Evolutionary conservation across 2,888 invertebrate species (phyloP).

Genomic region (Bedellia somnulentella): DNA sequence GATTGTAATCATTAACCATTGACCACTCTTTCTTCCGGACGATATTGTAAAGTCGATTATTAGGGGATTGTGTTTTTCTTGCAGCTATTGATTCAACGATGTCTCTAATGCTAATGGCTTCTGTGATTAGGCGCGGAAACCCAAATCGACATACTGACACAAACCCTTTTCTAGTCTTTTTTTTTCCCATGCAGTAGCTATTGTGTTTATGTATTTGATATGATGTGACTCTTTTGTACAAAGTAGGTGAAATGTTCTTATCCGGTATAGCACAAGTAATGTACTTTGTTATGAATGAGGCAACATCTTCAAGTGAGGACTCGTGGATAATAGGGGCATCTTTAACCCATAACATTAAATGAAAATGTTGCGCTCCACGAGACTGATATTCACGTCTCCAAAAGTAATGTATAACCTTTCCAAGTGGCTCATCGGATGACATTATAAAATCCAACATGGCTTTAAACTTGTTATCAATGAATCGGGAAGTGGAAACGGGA

Average conservation of each 20-base stretch:
- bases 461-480: conserved; percentile 17
- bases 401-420: conserved; percentile 14
- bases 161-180: conserved; percentile 11
- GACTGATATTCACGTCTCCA: conserved; percentile 17
- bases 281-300: conserved; percentile 14
- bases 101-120: conserved; percentile 6
- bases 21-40: conserved; percentile 11
- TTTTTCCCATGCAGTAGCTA: conserved; percentile 16
- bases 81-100: conserved; percentile 14
- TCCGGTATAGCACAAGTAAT: conserved; percentile 14
- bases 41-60: conserved; percentile 16
- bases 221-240: conserved; percentile 13
- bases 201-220: conserved; percentile 18
- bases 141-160: not conserved
- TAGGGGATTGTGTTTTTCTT: conserved; percentile 13
- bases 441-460: conserved; percentile 17
- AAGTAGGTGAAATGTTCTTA: conserved; percentile 12
- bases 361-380: conserved; percentile 15
- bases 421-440: conserved; percentile 13
- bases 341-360: conserved; percentile 18
- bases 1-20: conserved; percentile 17
- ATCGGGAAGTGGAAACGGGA: conserved; percentile 18
- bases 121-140: not conserved
- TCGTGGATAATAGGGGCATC: conserved; percentile 14
- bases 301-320: conserved; percentile 14